Evolutionary conservation across 2,888 invertebrate genomes (phyloP).

Genomic region (Bombyx huttoni): DNA sequence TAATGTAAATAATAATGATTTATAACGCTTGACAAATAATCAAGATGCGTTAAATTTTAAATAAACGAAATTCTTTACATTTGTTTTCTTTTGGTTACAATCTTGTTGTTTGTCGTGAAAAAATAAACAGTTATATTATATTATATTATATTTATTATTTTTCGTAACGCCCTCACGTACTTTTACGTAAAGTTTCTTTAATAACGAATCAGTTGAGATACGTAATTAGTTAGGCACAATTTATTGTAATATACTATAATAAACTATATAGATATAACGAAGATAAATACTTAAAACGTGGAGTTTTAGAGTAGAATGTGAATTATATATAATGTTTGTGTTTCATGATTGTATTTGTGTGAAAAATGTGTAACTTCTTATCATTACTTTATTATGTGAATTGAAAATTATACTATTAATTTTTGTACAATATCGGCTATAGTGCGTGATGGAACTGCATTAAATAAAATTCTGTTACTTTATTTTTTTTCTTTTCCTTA

Average conservation of each 20-base stretch:
- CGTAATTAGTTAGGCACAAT: slow-evolving; percentile 71
- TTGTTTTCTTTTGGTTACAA: background rate
- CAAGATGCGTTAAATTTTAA: background rate
- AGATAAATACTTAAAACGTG: slow-evolving; percentile 61
- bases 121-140: background rate
- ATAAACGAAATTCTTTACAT: background rate
- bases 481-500: slow-evolving; percentile 37
- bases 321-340: slow-evolving; percentile 55
- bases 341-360: slow-evolving; percentile 67
- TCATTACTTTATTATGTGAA: slow-evolving; percentile 46
- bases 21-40: slow-evolving; percentile 25
- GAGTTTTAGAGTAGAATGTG: slow-evolving; percentile 57
- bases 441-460: slow-evolving; percentile 67
- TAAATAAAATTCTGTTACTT: slow-evolving; percentile 73
- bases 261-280: slow-evolving; percentile 51
- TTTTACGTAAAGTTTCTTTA: slow-evolving; percentile 58
- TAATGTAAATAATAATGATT: slow-evolving; percentile 59
- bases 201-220: slow-evolving; percentile 63
- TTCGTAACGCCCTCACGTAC: slow-evolving; percentile 56
- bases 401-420: slow-evolving; percentile 59
- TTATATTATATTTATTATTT: slow-evolving; percentile 39
- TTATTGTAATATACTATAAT: slow-evolving; percentile 66
- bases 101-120: background rate
- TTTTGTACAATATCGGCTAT: slow-evolving; percentile 71
- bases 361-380: slow-evolving; percentile 61